Evolutionary conservation across 2,797 vertebrate species (phyloP).

Genomic region (Takifugu ocellatus): DNA sequence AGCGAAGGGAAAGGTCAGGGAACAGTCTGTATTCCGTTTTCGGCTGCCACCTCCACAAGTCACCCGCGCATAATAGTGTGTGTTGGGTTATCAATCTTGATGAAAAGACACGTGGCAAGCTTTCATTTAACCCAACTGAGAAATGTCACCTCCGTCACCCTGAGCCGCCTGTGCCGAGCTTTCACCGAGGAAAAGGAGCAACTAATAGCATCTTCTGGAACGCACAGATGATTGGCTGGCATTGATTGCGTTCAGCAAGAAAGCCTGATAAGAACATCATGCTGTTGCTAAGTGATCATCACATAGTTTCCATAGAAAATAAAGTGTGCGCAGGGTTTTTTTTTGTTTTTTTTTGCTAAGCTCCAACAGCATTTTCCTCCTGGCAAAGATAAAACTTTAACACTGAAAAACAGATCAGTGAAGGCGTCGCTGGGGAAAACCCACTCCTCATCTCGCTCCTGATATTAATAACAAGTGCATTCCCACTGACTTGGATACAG

Average conservation of each 20-base stretch:
- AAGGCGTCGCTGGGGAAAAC: slow-evolving; percentile 49
- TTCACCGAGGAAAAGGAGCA: slow-evolving; percentile 13
- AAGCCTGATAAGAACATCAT: slow-evolving; percentile 29
- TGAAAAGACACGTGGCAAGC: slow-evolving; percentile 56
- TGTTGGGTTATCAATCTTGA: slow-evolving; percentile 58
- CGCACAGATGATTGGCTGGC: slow-evolving; percentile 20
- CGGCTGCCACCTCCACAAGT: slow-evolving; percentile 48
- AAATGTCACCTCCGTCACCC: slow-evolving; percentile 56
- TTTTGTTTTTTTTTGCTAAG: slow-evolving; percentile 30
- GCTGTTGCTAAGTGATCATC: slow-evolving; percentile 37
- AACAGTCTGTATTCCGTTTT: slow-evolving; percentile 64
- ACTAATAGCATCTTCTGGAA: slow-evolving; percentile 5
- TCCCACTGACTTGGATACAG: slow-evolving; percentile 26
- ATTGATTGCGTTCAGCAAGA: slow-evolving; percentile 15
- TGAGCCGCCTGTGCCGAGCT: slow-evolving; percentile 21
- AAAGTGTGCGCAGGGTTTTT: slow-evolving; percentile 4
- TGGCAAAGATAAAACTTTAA: slow-evolving; percentile 56
- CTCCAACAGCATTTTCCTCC: slow-evolving; percentile 50
- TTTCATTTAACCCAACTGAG: slow-evolving; percentile 55
- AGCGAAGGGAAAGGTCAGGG: slow-evolving; percentile 63
- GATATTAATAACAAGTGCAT: slow-evolving; percentile 46
- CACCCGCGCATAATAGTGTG: slow-evolving; percentile 56
- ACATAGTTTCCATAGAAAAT: slow-evolving; percentile 53
- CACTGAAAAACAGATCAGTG: slow-evolving; percentile 53
- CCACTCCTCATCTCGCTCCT: slow-evolving; percentile 43